phyloP scores from a whole-genome alignment of 2,797 vertebrate genomes.

The Bryconaethiops microstoma region DNA sequence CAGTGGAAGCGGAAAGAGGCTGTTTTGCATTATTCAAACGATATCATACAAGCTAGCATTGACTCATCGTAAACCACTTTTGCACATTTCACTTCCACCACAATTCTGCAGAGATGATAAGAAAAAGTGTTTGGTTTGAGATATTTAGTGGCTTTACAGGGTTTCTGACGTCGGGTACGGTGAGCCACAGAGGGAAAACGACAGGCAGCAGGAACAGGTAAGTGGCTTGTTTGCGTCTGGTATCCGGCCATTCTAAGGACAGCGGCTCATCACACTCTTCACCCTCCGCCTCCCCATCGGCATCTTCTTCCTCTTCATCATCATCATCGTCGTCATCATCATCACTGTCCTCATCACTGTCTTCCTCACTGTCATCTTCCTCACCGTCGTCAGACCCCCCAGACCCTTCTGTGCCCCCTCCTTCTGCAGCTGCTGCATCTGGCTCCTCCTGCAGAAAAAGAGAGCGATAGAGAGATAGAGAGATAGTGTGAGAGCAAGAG shows the following conservation, averaged over 20 bases:
- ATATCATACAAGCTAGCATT: not conserved
- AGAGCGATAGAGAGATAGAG: slow-evolving; percentile 15
- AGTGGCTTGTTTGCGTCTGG: slow-evolving; percentile 84
- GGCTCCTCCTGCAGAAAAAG: slow-evolving; percentile 44
- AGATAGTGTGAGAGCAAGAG: slow-evolving; percentile 1
- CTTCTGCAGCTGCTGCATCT: slow-evolving; percentile 55
- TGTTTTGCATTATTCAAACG: not conserved
- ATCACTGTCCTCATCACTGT: slow-evolving; percentile 64
- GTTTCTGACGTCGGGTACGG: slow-evolving; percentile 91
- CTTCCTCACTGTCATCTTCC: slow-evolving; percentile 52
- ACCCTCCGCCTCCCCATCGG: slow-evolving; percentile 50
- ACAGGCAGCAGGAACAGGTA: slow-evolving; percentile 93
- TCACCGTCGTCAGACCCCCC: slow-evolving; percentile 66
- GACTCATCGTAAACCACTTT: not conserved
- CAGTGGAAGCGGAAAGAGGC: not conserved
- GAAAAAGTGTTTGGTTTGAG: not conserved
- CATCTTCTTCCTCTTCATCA: slow-evolving; percentile 48
- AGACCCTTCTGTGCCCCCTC: slow-evolving; percentile 62
- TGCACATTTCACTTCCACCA: not conserved
- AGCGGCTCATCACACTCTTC: slow-evolving; percentile 83
- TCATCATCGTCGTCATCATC: slow-evolving; percentile 58
- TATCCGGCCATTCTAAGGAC: slow-evolving; percentile 91
- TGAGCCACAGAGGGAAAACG: slow-evolving; percentile 93
- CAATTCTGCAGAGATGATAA: not conserved
- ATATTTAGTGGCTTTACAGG: slow-evolving; percentile 73